A percentile compares a stretch with the other conserved stretches of the same genome.
These are phyloP conservation scores for Tyto alba DNA, from an alignment of 2,113 vertebrate species.

Conservation along the genomic window DNA sequence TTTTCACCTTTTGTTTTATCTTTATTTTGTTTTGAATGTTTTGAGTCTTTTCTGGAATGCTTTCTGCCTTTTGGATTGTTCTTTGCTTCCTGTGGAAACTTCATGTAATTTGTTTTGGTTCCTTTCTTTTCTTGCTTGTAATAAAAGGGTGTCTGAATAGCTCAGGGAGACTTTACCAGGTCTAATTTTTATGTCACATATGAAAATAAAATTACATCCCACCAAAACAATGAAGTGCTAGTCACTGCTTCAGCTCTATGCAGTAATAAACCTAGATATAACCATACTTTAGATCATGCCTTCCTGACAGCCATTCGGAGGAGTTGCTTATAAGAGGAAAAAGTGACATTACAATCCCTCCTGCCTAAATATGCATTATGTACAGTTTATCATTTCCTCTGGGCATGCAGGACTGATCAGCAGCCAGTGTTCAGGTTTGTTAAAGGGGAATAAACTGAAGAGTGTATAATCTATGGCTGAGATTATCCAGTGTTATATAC, in stretches of 20 bases:
- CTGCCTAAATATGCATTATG: background rate
- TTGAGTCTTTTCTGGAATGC: conserved; percentile 1
- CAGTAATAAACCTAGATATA: background rate
- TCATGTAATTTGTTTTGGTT: background rate
- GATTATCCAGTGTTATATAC: background rate
- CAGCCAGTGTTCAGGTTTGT: background rate
- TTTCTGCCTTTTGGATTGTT: background rate
- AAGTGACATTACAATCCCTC: background rate
- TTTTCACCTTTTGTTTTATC: background rate
- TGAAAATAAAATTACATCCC: background rate
- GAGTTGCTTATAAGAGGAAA: background rate
- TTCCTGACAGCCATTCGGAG: background rate
- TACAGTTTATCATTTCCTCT: background rate
- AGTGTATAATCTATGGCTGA: background rate
- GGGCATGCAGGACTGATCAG: background rate
- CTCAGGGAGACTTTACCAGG: background rate
- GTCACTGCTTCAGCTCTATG: background rate
- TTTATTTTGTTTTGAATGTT: background rate
- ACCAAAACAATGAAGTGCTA: background rate
- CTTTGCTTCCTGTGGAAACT: conserved; percentile 44
- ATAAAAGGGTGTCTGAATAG: background rate
- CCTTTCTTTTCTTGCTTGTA: background rate
- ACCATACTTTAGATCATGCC: background rate
- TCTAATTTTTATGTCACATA: background rate
- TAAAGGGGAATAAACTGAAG: background rate